Percentiles rank a stretch among this genome's conserved stretches.
These are phyloP conservation scores for Volucella zonaria DNA, from an alignment of 2,888 invertebrate genomes.

Conservation along the genomic window DNA sequence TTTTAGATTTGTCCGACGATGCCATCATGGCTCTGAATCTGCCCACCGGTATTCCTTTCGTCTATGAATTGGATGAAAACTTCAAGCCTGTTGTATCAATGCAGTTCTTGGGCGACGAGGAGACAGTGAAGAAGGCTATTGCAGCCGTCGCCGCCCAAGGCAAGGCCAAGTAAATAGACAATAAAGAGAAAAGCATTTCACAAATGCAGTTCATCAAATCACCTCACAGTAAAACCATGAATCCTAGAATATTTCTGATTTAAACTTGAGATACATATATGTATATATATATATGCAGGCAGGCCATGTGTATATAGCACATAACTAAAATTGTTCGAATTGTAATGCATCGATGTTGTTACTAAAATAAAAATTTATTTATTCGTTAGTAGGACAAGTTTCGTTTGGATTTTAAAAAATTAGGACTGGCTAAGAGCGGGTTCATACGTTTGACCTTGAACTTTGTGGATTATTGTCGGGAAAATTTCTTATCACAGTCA, in stretches of 20 bases:
- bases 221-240: slow-evolving; percentile 21
- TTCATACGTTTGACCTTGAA: slow-evolving; percentile 20
- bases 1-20: slow-evolving; percentile 87
- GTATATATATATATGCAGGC: slow-evolving; percentile 9
- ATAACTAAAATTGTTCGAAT: slow-evolving; percentile 47
- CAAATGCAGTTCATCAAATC: slow-evolving; percentile 41
- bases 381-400: slow-evolving; percentile 36
- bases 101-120: slow-evolving; percentile 91
- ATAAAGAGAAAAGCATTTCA: slow-evolving; percentile 54
- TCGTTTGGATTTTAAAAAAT: background rate
- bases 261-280: slow-evolving; percentile 16
- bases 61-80: slow-evolving; percentile 90
- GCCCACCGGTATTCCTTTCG: slow-evolving; percentile 92
- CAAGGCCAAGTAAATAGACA: slow-evolving; percentile 86
- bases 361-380: slow-evolving; percentile 61
- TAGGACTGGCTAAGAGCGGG: background rate
- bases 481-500: background rate
- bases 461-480: background rate
- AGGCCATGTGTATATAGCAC: slow-evolving; percentile 26
- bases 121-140: slow-evolving; percentile 91
- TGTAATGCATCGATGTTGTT: slow-evolving; percentile 51
- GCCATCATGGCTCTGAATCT: slow-evolving; percentile 91
- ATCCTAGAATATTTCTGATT: slow-evolving; percentile 11
- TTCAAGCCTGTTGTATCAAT: slow-evolving; percentile 90
- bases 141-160: slow-evolving; percentile 92